Base-by-base conservation (phyloP, 2,113 vertebrate genomes). In the Sphyrna mokarran region DNA sequence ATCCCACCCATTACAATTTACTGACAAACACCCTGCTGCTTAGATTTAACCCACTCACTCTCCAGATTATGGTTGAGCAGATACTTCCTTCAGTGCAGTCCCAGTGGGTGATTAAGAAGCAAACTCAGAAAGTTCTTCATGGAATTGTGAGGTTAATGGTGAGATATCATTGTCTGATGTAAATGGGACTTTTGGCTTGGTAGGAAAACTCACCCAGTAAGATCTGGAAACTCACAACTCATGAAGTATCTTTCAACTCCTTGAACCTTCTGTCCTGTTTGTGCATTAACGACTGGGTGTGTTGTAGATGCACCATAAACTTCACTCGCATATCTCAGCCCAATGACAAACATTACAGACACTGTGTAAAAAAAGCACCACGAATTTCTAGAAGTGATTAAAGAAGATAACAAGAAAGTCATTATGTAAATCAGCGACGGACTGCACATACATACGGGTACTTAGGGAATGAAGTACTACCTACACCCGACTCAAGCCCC, bases 361-460 rank as follows among this genome's bases (percentile, higher is more conserved):
- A 22, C 37, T 10, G 72, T 11, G 72, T 22, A 48, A 86, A 48
- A 1, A 86, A 68, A 54, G 3, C 48, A 16, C 3, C 66, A 68
- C 83, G 48, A 0, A 86, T 86, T 9, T 48, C 40, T 86, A 23
- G 0, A 22, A 23, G 43, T 61, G 86, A 61, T 61, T 90, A 90
- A 33, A 2, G 8, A 87, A 87, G 1, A 9, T 3, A 58, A 29
- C 23, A 61, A 54, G 10, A 4, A 89, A 61, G 33, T 54, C 86
- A 61, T 14, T 48, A 58, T 18, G 33, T n/a, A n/a, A 58, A 63
- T 91, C 89, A 91, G 58, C 16, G 96, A 80, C 96, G 96, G 90
- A 97, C 85, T 80, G 98, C 97, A 96, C 98, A 98, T 8, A 98
- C 96, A 96, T 97, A 91, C 94, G 98, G 97, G 76, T 97, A 97